These are phyloP conservation scores for Fissipunctia ypsillon DNA, from an alignment of 2,888 invertebrate species.

Conservation along the genomic window DNA sequence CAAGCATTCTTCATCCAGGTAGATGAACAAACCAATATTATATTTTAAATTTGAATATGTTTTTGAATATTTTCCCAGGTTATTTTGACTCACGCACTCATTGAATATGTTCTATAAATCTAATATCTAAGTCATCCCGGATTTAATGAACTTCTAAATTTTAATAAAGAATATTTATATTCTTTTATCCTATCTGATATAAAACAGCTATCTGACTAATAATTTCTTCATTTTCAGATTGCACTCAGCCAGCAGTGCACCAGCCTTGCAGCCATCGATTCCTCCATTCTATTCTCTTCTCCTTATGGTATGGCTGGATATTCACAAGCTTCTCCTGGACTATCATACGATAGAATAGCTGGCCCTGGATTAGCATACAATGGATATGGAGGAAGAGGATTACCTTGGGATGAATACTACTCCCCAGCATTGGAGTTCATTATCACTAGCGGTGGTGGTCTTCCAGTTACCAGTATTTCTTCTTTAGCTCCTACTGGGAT, in stretches of 20 bases:
- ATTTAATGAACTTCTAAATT: no score
- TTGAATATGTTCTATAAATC: no score
- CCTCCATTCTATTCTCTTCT: slow-evolving; percentile 2
- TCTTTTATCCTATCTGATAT: no score
- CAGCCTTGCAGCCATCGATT: slow-evolving; percentile 18
- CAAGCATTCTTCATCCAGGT: slow-evolving; percentile 42
- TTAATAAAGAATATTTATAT: no score
- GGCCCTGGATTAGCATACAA: background rate
- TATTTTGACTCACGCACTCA: background rate
- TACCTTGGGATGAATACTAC: background rate
- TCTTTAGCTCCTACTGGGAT: slow-evolving; percentile 73
- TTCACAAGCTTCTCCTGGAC: slow-evolving; percentile 14
- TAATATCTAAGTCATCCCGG: no score
- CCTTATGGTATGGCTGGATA: background rate
- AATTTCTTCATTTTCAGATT: slow-evolving; percentile 12
- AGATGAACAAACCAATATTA: background rate
- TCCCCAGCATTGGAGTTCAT: slow-evolving; percentile 65
- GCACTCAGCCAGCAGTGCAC: slow-evolving; percentile 28
- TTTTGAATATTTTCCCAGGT: no score
- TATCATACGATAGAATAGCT: background rate
- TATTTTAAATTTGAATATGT: background rate
- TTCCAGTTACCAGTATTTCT: slow-evolving; percentile 73
- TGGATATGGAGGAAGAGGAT: slow-evolving; percentile 5
- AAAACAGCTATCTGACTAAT: no score
- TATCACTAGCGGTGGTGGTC: slow-evolving; percentile 72